Percentiles rank a stretch among this genome's conserved stretches.
These are phyloP conservation scores for Platycnemis pennipes DNA, from an alignment of 2,888 invertebrate genomes.

Conservation along the genomic window DNA sequence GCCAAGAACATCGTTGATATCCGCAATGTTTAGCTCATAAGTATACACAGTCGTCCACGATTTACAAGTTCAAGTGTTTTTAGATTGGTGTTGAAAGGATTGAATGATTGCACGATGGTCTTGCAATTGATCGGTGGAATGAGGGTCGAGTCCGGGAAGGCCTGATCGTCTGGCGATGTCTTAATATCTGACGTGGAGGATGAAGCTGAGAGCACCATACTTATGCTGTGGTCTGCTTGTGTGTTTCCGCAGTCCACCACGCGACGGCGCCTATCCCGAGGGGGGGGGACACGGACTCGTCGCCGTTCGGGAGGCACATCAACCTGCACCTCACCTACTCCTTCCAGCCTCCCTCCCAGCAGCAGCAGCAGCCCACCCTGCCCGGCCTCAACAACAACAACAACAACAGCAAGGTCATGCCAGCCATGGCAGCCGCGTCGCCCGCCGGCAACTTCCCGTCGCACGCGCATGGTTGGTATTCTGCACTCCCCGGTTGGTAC, in stretches of 20 bases:
- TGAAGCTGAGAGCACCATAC: too few species aligned
- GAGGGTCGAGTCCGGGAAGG: too few species aligned
- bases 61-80: too few species aligned
- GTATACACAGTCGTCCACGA: too few species aligned
- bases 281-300: constrained; percentile 81
- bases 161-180: too few species aligned
- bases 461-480: constrained; percentile 77
- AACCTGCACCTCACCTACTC: constrained; percentile 94
- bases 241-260: constrained; percentile 83
- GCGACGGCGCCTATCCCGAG: constrained; percentile 79
- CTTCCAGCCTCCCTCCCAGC: constrained; percentile 86
- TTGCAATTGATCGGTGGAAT: too few species aligned
- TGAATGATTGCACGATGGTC: too few species aligned
- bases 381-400: constrained; percentile 77
- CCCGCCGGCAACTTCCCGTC: constrained; percentile 78
- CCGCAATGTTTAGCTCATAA: too few species aligned
- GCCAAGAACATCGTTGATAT: too few species aligned
- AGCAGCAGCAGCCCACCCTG: constrained; percentile 43
- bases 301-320: constrained; percentile 87
- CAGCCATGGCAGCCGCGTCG: constrained; percentile 75
- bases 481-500: too few species aligned
- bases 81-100: too few species aligned
- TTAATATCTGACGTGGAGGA: too few species aligned
- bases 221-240: constrained; percentile 76
- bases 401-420: not conserved